phyloP scores from a whole-genome alignment of 2,888 invertebrate genomes.

The Mythimna ferrago region DNA sequence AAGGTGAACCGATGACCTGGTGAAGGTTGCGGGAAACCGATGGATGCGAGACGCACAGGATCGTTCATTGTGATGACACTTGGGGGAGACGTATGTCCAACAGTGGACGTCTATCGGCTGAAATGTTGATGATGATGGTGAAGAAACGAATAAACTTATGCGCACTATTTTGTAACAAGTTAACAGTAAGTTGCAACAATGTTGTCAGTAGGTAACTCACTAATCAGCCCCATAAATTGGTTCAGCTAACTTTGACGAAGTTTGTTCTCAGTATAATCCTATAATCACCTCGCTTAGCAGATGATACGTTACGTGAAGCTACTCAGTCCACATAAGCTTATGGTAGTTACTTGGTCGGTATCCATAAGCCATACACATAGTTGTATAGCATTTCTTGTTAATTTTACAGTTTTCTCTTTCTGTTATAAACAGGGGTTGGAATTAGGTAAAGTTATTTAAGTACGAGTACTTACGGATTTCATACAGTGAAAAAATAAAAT shows the following conservation, averaged over 20 bases:
- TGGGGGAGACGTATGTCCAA: no score
- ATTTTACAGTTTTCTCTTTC: no score
- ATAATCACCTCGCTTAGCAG: conserved; percentile 37
- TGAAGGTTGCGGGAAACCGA: no score
- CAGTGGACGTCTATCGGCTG: no score
- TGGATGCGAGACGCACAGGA: no score
- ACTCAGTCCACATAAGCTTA: conserved; percentile 11
- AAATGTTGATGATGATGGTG: no score
- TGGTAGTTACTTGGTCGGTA: neutral
- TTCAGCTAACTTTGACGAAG: conserved; percentile 37
- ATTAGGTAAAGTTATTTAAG: no score
- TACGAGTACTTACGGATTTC: no score
- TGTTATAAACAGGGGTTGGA: no score
- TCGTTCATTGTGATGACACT: no score
- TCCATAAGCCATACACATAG: neutral
- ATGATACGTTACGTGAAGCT: conserved; percentile 33
- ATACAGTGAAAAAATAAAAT: no score
- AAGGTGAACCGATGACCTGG: no score
- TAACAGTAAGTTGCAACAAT: conserved; percentile 25
- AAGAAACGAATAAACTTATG: neutral
- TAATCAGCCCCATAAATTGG: conserved; percentile 31
- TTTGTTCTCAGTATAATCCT: conserved; percentile 47
- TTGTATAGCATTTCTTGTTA: neutral
- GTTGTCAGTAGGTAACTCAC: conserved; percentile 17
- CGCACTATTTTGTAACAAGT: conserved; percentile 5